Percentiles rank a stretch among this genome's conserved stretches.
These are phyloP conservation scores for Lapara coniferarum DNA, from an alignment of 2,888 invertebrate genomes.

Conservation along the genomic window DNA sequence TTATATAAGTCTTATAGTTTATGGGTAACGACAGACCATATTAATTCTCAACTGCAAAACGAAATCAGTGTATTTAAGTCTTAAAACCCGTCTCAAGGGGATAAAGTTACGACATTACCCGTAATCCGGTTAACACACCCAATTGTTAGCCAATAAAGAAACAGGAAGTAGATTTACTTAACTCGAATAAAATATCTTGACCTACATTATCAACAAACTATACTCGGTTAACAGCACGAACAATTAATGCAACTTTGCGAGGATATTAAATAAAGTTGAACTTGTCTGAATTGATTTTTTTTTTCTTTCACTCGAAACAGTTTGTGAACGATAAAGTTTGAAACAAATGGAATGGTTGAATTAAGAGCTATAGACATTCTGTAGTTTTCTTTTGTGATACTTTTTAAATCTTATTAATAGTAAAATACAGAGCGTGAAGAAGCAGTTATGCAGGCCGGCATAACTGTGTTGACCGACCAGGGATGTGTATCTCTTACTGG, in stretches of 20 bases:
- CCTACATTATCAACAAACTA: constrained; percentile 12
- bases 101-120: neutral
- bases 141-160: constrained; percentile 1
- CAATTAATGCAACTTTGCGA: constrained; percentile 22
- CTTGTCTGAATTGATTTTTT: constrained; percentile 14
- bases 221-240: constrained; percentile 13
- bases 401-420: neutral
- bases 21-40: no score
- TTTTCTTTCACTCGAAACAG: constrained; percentile 3
- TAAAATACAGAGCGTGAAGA: no score
- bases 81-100: no score
- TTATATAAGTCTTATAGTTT: no score
- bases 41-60: no score
- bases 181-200: constrained; percentile 11
- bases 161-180: constrained; percentile 9
- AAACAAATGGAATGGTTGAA: neutral
- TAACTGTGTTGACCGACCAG: no score
- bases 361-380: neutral
- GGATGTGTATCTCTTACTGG: no score
- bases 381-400: neutral
- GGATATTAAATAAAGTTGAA: constrained; percentile 21
- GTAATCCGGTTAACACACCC: neutral
- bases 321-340: constrained; percentile 4
- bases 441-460: no score
- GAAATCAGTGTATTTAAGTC: no score